These are phyloP conservation scores for Catalaphyllia jardinei DNA, from an alignment of 64 coral and sea anemone genomes.

Conservation along the genomic window DNA sequence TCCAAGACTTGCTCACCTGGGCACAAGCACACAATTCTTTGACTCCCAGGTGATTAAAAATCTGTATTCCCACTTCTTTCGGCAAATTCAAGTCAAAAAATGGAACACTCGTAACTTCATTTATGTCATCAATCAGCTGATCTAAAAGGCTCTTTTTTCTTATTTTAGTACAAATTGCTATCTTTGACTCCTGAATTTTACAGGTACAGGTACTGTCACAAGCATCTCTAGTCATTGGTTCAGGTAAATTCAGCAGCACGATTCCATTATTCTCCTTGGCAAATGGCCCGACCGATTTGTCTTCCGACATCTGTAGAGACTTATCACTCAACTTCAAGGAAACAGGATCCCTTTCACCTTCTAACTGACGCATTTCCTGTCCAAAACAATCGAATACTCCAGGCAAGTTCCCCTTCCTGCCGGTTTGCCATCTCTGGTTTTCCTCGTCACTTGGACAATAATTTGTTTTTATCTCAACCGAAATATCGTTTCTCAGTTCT, in stretches of 20 bases:
- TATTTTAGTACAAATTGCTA: not conserved
- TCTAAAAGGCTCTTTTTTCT: constrained; percentile 70
- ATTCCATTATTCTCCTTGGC: constrained; percentile 17
- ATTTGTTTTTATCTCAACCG: not conserved
- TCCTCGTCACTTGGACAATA: not conserved
- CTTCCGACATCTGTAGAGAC: not conserved
- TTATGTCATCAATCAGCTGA: constrained; percentile 87
- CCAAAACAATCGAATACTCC: not conserved
- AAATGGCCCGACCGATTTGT: not conserved
- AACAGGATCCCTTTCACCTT: not conserved
- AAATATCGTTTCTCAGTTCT: constrained; percentile 12
- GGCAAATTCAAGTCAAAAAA: constrained; percentile 94
- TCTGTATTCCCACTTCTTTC: constrained; percentile 84
- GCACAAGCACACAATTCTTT: constrained; percentile 86
- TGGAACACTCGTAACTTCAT: constrained; percentile 85
- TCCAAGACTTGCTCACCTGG: constrained; percentile 81
- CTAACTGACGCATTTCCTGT: not conserved
- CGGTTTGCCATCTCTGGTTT: not conserved
- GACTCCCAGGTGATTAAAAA: constrained; percentile 68
- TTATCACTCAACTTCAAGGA: not conserved
- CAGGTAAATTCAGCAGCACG: constrained; percentile 51
- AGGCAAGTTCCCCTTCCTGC: not conserved
- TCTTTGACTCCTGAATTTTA: constrained; percentile 1
- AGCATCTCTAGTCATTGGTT: not conserved
- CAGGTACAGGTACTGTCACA: not conserved